These are phyloP conservation scores for Caenorhabditis zanzibari DNA, from an alignment of 2,888 invertebrate species.

Conservation along the genomic window DNA sequence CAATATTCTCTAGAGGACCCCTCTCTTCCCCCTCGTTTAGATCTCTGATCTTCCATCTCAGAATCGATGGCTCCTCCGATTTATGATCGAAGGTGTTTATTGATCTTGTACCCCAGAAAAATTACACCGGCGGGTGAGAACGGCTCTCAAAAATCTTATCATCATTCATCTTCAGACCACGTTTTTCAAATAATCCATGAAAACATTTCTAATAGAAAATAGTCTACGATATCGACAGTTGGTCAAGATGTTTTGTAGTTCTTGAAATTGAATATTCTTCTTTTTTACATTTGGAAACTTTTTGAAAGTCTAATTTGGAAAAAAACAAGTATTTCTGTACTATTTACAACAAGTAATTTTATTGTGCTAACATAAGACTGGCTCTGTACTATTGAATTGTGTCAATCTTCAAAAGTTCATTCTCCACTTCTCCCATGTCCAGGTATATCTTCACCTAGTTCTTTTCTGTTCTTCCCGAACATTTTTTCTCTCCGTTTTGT, in stretches of 20 bases:
- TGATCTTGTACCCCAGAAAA: slow-evolving; percentile 28
- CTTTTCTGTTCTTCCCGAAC: slow-evolving; percentile 10
- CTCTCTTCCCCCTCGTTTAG: not conserved
- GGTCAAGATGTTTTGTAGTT: slow-evolving; percentile 8
- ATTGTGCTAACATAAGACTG: too few species aligned
- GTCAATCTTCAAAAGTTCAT: slow-evolving; percentile 3
- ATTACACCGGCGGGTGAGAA: slow-evolving; percentile 21
- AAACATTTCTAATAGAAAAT: not conserved
- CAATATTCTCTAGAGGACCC: not conserved
- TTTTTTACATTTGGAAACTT: too few species aligned
- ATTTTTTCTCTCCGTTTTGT: slow-evolving; percentile 9
- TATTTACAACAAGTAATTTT: too few species aligned
- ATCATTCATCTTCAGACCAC: slow-evolving; percentile 26
- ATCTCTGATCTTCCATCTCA: slow-evolving; percentile 14
- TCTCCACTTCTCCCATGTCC: not conserved
- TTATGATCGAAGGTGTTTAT: slow-evolving; percentile 39
- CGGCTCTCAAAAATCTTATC: slow-evolving; percentile 15
- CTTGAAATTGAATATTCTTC: not conserved
- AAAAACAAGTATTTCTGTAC: not conserved
- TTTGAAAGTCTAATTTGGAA: not conserved
- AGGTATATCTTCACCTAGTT: not conserved
- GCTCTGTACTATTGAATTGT: not conserved
- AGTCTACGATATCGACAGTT: not conserved
- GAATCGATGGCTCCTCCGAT: slow-evolving; percentile 21
- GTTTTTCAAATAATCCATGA: not conserved